Percentiles rank a stretch among this genome's conserved stretches.
Conservation (phyloP, 2,113 vertebrate species). For the Globicephala melas region DNA sequence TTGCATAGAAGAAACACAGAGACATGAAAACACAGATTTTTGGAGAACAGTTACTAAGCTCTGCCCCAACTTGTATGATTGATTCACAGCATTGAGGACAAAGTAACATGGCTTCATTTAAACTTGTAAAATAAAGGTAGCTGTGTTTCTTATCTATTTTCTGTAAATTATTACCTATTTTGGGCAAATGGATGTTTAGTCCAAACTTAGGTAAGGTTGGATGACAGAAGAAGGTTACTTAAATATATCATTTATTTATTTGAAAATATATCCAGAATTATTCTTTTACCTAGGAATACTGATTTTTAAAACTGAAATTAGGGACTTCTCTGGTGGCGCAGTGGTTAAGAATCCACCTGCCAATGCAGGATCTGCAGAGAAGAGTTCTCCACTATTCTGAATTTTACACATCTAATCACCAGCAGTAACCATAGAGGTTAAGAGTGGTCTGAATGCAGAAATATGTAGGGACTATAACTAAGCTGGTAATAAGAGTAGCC, state of each 20-base stretch:
- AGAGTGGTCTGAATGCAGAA: background rate
- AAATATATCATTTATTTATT: background rate
- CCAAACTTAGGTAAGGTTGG: background rate
- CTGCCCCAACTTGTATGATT: background rate
- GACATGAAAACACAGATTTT: background rate
- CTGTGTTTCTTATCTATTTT: background rate
- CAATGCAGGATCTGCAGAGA: background rate
- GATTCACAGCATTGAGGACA: background rate
- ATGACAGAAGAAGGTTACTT: background rate
- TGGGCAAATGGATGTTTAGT: background rate
- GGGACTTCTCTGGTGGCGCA: no score
- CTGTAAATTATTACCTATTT: background rate
- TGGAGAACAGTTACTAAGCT: background rate
- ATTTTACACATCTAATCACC: background rate
- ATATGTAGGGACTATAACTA: background rate
- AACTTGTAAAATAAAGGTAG: background rate
- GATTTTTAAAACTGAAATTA: background rate
- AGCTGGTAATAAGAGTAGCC: background rate
- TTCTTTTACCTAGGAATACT: background rate
- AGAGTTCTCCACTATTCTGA: background rate
- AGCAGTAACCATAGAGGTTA: background rate
- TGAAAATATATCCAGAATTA: conserved; percentile 7
- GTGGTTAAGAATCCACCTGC: no score
- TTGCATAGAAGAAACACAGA: background rate
- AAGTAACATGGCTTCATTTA: background rate